phyloP scores from a whole-genome alignment of 2,113 vertebrate species.

The Notiomystis cincta region DNA sequence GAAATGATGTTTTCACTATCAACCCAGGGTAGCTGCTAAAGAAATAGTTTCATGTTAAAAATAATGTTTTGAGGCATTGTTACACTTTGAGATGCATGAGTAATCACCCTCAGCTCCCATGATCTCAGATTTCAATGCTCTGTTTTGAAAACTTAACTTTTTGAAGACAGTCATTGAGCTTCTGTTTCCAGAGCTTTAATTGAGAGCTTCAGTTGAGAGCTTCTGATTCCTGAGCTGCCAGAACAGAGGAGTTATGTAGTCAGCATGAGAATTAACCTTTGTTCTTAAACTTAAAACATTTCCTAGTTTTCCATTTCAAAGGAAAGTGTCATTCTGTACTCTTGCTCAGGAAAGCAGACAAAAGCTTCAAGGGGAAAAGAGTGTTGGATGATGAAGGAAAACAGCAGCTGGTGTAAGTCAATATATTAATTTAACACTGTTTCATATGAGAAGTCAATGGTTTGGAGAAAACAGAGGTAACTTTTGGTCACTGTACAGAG shows the following conservation, averaged over 20 bases:
- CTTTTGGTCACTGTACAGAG: not conserved
- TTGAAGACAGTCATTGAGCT: not conserved
- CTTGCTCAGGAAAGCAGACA: not conserved
- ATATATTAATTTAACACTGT: not conserved
- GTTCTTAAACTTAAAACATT: not conserved
- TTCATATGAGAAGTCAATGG: not conserved
- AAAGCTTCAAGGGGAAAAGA: not conserved
- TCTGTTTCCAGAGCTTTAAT: not conserved
- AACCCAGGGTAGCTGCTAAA: not conserved
- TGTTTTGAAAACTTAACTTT: not conserved
- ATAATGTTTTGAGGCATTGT: not conserved
- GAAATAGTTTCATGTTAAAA: not conserved
- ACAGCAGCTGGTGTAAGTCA: not conserved
- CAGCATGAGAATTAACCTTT: not conserved
- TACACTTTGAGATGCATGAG: not conserved
- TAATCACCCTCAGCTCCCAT: not conserved
- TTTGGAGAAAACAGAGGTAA: not conserved
- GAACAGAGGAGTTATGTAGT: not conserved
- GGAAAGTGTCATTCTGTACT: not conserved
- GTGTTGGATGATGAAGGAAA: not conserved
- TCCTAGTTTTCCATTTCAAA: not conserved
- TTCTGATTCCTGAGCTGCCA: not conserved
- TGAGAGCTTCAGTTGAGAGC: not conserved
- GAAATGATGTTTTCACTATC: not conserved
- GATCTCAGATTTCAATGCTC: not conserved